phyloP scores from a whole-genome alignment of 2,113 vertebrate genomes.

The Jacana jacana region DNA sequence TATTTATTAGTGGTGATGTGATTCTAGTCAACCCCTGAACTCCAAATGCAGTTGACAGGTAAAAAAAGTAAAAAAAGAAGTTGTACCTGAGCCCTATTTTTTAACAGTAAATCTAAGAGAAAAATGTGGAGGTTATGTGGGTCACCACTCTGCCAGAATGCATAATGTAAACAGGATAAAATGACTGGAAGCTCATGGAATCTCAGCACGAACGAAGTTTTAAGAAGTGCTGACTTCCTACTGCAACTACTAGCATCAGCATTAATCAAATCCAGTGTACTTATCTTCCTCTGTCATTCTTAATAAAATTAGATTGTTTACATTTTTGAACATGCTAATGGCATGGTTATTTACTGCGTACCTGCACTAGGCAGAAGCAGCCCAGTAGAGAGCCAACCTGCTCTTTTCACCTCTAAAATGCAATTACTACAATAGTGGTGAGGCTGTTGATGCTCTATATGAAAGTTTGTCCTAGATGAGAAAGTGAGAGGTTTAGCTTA shows the following conservation, averaged over 20 bases:
- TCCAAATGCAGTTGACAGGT: background rate
- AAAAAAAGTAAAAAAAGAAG: too few relatives aligned
- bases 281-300: background rate
- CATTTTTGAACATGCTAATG: background rate
- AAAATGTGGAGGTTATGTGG: background rate
- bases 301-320: slow-evolving; percentile 38
- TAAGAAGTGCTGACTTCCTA: slow-evolving; percentile 54
- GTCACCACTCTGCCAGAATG: background rate
- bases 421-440: background rate
- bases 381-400: background rate
- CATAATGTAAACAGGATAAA: slow-evolving; percentile 31
- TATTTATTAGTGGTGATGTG: background rate
- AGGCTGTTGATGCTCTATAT: background rate
- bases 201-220: slow-evolving; percentile 10
- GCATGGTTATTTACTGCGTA: background rate
- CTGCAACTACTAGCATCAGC: slow-evolving; percentile 33
- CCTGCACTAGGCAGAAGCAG: background rate
- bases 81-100: background rate
- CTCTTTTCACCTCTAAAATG: background rate
- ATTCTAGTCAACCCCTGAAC: background rate
- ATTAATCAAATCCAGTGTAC: background rate
- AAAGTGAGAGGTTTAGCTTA: background rate
- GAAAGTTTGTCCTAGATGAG: background rate
- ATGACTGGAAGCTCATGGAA: background rate
- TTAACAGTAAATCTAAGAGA: background rate